Evolutionary conservation across 2,113 vertebrate species (phyloP), one percentile per base, ranked within the genome.

Genomic region (Chitala chitala): DNA sequence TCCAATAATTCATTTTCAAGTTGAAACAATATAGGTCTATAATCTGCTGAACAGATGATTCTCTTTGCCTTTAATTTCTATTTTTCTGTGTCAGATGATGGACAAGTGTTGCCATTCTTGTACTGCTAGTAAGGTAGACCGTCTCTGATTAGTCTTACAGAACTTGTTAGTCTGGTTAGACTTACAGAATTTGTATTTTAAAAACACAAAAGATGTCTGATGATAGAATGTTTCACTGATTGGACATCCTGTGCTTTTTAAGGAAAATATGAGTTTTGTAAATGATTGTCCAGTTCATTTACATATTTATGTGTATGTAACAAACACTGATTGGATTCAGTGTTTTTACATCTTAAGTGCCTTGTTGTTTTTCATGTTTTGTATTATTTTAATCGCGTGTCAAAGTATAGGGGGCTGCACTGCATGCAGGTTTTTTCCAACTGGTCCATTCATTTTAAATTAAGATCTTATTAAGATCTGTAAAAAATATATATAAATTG

Each of bases 1-100:
- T 82, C 83, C 29, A 87, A 69, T 73, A 88, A 88, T 80, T 87
- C 93, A 55, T 95, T 95, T 89, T 87, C 92, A 72, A 96, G 96
- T 2, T 94, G 93, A 84, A 83, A 38, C 17, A 9, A 17, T 15
- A 85, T 91, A 92, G 87, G 69, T 82, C 81, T 84, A 8, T 8
- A 5, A 31, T 15, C 2, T 54, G 46, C 24, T 12, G 40, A 72
- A 40, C 70, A 44, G 40, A 24, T 15, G 7, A 40, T 40, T 46
- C 8, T 24, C 70, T 50, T 22, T 48, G 73, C 3, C 29, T 20
- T 72, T 36, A 72, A 26, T n/a, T 29, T 59, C 38, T 24, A 20
- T 71, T 6, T 7, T 48, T n/a, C n/a, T n/a, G n/a, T n/a, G n/a
- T n/a, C n/a, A n/a, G n/a, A n/a, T n/a, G n/a, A n/a, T n/a, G n/a